Evolutionary conservation across 1,140 invertebrate genomes (phyloP), one percentile per base, ranked within the genome.

Genomic region (Helicoverpa armigera): DNA sequence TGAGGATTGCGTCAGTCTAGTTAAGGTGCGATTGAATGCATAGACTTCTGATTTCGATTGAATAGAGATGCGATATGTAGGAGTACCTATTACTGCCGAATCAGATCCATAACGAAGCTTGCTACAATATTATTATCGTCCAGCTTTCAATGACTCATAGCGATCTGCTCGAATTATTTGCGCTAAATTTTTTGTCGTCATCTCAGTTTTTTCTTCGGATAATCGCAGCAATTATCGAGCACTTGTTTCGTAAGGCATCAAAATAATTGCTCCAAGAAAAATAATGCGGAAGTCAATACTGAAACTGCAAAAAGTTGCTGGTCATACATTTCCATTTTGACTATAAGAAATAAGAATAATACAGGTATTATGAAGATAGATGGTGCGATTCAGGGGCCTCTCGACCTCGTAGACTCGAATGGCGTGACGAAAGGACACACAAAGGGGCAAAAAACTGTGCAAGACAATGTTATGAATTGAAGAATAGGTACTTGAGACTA

Each of bases 121-220:
- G 65, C 69, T n/a, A 75, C 67, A 73, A 73, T 51, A 72, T 43
- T 86, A 82, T 88, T 89, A 89, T 89, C 89, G 29, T 69, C 87
- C 77, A 81, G 53, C 70, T 56, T 72, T 14, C 72, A 82, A 87
- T 91, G 90, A 91, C 67, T 90, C 90, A 92, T 67, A 74, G 73
- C 81, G 82, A 87, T 90, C 70, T 90, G 87, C 87, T 91, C 88
- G 88, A 90, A 90, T 91, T 85, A 84, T 92, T 87, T 82, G 76
- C 60, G 23, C 77, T 61, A 80, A 18, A 70, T 54, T 88, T 87
- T 88, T 86, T 87, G 80, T 23, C 10, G 13, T 79, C 69, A 77
- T 80, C 13, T 67, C 11, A n/a, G 60, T 81, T 82, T 82, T 87
- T 85, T 79, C 78, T 23, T n/a, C 43, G 50, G 69, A 75, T 78